Evolutionary conservation across 2,113 vertebrate species (phyloP).

Genomic region (Indicator indicator): DNA sequence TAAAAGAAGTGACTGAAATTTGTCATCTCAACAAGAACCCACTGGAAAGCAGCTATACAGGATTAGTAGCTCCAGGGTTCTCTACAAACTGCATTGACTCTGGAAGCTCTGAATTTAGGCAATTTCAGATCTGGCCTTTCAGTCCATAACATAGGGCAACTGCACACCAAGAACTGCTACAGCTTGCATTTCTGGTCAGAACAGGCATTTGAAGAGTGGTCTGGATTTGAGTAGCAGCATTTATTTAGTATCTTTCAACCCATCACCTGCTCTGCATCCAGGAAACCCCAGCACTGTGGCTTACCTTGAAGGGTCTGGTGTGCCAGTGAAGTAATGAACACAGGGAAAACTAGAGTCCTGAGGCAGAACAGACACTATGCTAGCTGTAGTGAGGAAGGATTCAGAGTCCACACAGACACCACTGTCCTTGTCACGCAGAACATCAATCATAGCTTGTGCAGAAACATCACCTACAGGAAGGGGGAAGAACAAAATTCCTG

Average conservation of each 20-base stretch:
- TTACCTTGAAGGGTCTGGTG: conserved; percentile 84
- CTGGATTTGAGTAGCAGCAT: not conserved
- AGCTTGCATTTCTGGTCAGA: not conserved
- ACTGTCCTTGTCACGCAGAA: conserved; percentile 79
- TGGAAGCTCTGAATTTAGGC: not conserved
- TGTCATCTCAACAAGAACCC: not conserved
- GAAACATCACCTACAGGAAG: conserved; percentile 72
- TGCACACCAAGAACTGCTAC: not conserved
- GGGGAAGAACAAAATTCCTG: not conserved
- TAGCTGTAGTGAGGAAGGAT: conserved; percentile 82
- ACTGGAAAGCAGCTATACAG: not conserved
- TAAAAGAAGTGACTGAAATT: not conserved
- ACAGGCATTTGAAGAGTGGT: not conserved
- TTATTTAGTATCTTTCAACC: not conserved
- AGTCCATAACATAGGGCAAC: not conserved
- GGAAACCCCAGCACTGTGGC: not conserved
- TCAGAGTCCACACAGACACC: conserved; percentile 82
- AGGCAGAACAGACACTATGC: conserved; percentile 81
- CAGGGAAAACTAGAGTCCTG: conserved; percentile 75
- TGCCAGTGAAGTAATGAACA: conserved; percentile 85
- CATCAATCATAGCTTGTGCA: conserved; percentile 79
- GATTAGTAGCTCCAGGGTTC: not conserved
- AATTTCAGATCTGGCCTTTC: not conserved
- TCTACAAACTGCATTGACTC: not conserved
- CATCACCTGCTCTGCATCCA: not conserved